A percentile compares a stretch with the other conserved stretches of the same genome.
Evolutionary conservation across 2,888 invertebrate species (phyloP).

Genomic region (Himalopsyche japonica): DNA sequence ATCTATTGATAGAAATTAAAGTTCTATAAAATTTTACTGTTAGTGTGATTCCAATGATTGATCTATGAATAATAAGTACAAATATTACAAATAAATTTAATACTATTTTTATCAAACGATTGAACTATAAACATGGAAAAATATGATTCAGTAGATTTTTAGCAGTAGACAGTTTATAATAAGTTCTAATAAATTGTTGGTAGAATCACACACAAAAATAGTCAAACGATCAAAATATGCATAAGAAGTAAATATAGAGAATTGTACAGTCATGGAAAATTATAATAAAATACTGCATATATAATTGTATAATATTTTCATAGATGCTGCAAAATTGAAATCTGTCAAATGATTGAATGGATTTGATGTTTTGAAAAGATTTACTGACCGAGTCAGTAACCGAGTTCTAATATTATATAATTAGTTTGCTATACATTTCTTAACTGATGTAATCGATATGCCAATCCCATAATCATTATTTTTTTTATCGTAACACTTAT

Average conservation of each 20-base stretch:
- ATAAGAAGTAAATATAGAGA: not conserved
- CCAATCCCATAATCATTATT: not conserved
- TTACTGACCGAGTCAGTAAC: not conserved
- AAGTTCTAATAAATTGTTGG: not conserved
- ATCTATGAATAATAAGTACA: not conserved
- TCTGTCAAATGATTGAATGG: not conserved
- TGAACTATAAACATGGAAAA: not conserved
- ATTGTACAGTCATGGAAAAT: not conserved
- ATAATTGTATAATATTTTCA: not conserved
- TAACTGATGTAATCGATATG: conserved; percentile 1
- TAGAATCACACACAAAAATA: not conserved
- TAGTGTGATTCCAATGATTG: not conserved
- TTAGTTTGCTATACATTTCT: not conserved
- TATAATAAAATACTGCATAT: not conserved
- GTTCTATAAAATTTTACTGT: not conserved
- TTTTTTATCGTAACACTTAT: not conserved
- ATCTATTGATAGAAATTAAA: not conserved
- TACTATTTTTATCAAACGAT: not conserved
- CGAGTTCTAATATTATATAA: not conserved
- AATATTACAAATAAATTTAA: not conserved
- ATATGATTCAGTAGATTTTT: not conserved
- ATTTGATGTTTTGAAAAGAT: not conserved
- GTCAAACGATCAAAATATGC: not conserved
- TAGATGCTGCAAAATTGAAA: not conserved
- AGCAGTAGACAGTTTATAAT: not conserved